Base-by-base conservation (phyloP, 2,113 vertebrate genomes). In the Dromaius novaehollandiae region DNA sequence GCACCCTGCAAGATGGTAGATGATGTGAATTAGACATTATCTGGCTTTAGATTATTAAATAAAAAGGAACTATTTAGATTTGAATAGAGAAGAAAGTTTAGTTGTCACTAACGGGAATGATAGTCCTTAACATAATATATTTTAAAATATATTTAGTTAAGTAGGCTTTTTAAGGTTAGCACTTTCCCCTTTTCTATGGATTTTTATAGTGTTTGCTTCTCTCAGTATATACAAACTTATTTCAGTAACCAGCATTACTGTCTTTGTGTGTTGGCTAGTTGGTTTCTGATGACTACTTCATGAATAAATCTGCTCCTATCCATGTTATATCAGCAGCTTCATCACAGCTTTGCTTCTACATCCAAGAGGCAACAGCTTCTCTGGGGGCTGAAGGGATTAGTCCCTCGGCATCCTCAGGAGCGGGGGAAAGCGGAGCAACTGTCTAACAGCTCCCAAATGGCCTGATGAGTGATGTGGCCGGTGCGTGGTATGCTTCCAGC, bases 41-140 rank as follows among this genome's bases (percentile, higher is more conserved):
- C 34, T 83, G 71, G 53, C 83, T 94, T 80, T 34, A 56, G 73
- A 74, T 81, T 82, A 44, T 94, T 79, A 85, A 84, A 86, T 24
- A 25, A 68, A 87, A 56, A 88, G 55, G 38, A 30, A 19, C 2
- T 68, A 68, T 92, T 93, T 56, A 82, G 73, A 64, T 82, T 46
- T 58, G 70, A 75, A 24, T 16, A 50, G 34, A 50, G 58, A 34
- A 70, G 34, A 18, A 28, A 48, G 21, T 36, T 16, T 44, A 38
- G 14, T 38, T 79, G 34, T 58, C 40, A n/a, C 17, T 24, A 22
- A 13, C 21, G 44, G n/a, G 61, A 81, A 82, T 46, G 42, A 82
- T 20, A 69, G 9, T 19, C 13, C 44, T 40, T 51, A 70, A 53
- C 2, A 1, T 36, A 61, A 28, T 40, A 69, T 36, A 22, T 53